phyloP scores from a whole-genome alignment of 2,113 vertebrate genomes.

The Corvus moneduloides region DNA sequence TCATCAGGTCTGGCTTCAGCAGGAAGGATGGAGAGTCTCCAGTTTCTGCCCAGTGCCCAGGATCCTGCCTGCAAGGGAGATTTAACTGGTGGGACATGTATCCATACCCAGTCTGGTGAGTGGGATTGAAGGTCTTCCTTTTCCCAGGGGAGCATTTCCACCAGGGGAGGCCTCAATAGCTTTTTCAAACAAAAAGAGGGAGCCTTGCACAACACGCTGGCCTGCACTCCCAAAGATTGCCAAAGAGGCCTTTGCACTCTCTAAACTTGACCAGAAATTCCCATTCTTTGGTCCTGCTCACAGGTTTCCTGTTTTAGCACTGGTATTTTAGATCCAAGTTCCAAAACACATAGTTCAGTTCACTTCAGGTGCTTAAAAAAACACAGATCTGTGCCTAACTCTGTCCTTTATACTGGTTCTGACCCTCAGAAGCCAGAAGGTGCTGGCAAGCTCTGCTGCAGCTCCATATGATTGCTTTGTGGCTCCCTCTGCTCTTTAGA shows the following conservation, averaged over 20 bases:
- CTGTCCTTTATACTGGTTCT: slow-evolving; percentile 1
- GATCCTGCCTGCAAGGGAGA: neutral
- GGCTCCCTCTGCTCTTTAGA: slow-evolving; percentile 26
- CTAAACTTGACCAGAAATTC: neutral
- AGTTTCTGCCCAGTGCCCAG: neutral
- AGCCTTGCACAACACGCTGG: neutral
- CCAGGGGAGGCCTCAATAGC: neutral
- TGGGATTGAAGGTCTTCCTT: neutral
- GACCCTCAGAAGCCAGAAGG: slow-evolving; percentile 33
- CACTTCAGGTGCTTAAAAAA: neutral
- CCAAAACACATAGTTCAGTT: neutral
- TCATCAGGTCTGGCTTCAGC: neutral
- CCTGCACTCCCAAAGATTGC: neutral
- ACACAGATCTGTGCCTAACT: neutral
- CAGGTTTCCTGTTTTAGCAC: neutral
- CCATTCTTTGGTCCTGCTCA: neutral
- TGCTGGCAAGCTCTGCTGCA: neutral
- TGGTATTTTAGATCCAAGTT: neutral
- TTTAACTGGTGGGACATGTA: neutral
- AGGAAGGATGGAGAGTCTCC: neutral
- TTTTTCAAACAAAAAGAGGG: neutral
- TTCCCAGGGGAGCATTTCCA: neutral
- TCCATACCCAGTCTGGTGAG: neutral
- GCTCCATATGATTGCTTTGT: slow-evolving; percentile 15
- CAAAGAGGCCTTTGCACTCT: neutral